phyloP scores from a whole-genome alignment of 1,140 invertebrate genomes.

The Ceratitis capitata region DNA sequence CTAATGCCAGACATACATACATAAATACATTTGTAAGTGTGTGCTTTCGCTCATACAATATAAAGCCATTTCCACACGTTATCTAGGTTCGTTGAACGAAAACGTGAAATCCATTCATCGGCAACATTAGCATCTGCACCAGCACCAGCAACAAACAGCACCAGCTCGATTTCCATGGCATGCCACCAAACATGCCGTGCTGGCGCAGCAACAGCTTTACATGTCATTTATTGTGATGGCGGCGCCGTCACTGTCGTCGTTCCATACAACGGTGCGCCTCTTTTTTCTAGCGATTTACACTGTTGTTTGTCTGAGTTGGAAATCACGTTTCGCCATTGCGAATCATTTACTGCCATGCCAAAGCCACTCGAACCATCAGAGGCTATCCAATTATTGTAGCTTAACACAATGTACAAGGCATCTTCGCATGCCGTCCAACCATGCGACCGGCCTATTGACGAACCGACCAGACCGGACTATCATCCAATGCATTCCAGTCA shows the following conservation, averaged over 20 bases:
- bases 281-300: not conserved
- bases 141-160: not conserved
- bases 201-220: not conserved
- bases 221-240: not conserved
- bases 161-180: conserved; percentile 10
- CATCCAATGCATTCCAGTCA: not conserved
- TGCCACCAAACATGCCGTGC: conserved; percentile 18
- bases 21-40: not conserved
- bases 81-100: conserved; percentile 32
- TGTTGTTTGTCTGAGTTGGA: not conserved
- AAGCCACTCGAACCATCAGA: not conserved
- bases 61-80: not conserved
- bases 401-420: not conserved
- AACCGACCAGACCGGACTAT: not conserved
- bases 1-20: not conserved
- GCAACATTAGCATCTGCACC: not conserved
- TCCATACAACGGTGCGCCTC: not conserved
- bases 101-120: conserved; percentile 23
- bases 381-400: not conserved
- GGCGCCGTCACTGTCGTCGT: not conserved
- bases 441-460: not conserved
- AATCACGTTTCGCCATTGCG: conserved; percentile 30
- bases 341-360: conserved; percentile 6
- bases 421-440: not conserved
- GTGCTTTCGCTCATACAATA: too few relatives aligned